Conservation (phyloP, 2,888 invertebrate genomes). For the Micoletzkya japonica region DNA sequence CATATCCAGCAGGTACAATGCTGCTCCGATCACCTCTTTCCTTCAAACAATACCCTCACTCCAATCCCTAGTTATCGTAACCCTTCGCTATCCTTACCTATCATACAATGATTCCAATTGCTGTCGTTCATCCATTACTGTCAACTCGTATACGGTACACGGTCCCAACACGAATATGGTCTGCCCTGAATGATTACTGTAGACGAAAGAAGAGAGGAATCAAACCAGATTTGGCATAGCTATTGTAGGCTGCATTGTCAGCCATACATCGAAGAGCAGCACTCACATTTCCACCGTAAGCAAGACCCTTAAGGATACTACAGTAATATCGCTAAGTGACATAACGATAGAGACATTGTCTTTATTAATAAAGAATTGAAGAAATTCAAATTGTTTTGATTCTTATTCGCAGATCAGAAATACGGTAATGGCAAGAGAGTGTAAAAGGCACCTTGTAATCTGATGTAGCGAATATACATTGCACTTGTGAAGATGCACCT, state of each 20-base stretch:
- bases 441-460: slow-evolving; percentile 66
- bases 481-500: slow-evolving; percentile 35
- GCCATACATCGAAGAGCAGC: slow-evolving; percentile 73
- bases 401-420: no score
- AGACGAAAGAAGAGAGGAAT: not conserved
- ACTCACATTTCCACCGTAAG: slow-evolving; percentile 90
- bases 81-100: slow-evolving; percentile 29
- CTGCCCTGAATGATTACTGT: slow-evolving; percentile 9
- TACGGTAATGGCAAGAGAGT: no score
- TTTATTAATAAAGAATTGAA: not conserved
- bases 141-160: slow-evolving; percentile 13
- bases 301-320: slow-evolving; percentile 72
- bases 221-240: slow-evolving; percentile 9
- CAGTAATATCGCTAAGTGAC: not conserved
- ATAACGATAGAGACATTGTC: not conserved
- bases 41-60: slow-evolving; percentile 15
- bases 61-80: not conserved
- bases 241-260: slow-evolving; percentile 38
- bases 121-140: slow-evolving; percentile 39
- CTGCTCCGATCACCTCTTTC: slow-evolving; percentile 38
- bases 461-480: slow-evolving; percentile 65
- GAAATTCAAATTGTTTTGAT: no score
- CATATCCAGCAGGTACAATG: slow-evolving; percentile 42
- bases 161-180: slow-evolving; percentile 18
- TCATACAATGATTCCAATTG: slow-evolving; percentile 49